Base-by-base conservation (phyloP, 1,140 invertebrate species). In the Rhagoletis pomonella region DNA sequence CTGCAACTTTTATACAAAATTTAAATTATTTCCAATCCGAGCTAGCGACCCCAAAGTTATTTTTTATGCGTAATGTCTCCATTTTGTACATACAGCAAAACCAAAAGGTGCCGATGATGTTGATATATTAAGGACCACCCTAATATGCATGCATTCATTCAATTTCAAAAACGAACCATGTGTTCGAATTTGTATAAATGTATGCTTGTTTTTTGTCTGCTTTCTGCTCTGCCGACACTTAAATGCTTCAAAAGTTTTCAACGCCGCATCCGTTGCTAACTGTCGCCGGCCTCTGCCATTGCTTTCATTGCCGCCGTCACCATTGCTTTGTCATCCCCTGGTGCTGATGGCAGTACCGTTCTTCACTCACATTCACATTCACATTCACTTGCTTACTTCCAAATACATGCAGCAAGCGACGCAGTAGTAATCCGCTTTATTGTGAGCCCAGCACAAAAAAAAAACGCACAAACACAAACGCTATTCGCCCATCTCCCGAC, bases 201-300 rank as follows among this genome's bases (percentile, higher is more conserved):
- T 55, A 2, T 58, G n/a, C 47, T 14, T 42, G 5, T 44, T 29
- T n/a, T 58, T 42, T 50, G 73, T 10, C 17, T 81, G 44, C 10
- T 17, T 81, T 17, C 12, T 55, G n/a, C n/a, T n/a, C 6, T 55
- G n/a, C 29, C 73, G 73, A 55, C 73, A 81, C 42, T 81, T 55
- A 50, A 73, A 73, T 73, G 17, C 67, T 73, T 50, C 67, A 73
- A 73, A 81, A 81, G 73, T 81, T 81, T 81, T 81, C 73, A 55
- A 42, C 50, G 39, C 73, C 14, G 55, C 50, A 44, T 81, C 73
- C 73, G 73, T 42, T 55, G 7, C 73, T 73, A 29, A 81, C 47
- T 81, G 73, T 19, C 47, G 47, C 47, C 17, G 17, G n/a, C 44
- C 47, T 19, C n/a, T 42, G 50, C 39, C 50, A 55, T 2, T 10